Evolutionary conservation across 92 coral and sea anemone species (phyloP).

Genomic region (Isaurus tuberculatus): DNA sequence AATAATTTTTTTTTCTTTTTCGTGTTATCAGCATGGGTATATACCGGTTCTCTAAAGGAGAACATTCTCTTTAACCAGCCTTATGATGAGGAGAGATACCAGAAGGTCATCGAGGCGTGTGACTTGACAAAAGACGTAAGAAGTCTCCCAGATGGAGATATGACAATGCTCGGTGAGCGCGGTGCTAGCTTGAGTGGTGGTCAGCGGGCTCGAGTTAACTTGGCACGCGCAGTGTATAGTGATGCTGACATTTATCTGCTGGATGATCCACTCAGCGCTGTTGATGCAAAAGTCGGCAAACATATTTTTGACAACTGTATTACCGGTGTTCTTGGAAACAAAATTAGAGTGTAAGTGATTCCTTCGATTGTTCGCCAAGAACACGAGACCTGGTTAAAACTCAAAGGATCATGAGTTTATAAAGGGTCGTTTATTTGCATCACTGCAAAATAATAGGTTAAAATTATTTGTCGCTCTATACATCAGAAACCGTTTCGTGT

Average conservation of each 20-base stretch:
- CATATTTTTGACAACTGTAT: conserved; percentile 91
- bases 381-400: not conserved
- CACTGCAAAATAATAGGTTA: too few relatives aligned
- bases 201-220: conserved; percentile 90
- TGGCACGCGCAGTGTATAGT: conserved; percentile 93
- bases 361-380: not conserved
- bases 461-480: too few relatives aligned
- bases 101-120: conserved; percentile 81
- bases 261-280: conserved; percentile 91
- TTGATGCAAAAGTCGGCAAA: conserved; percentile 92
- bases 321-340: conserved; percentile 74
- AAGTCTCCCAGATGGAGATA: conserved; percentile 78
- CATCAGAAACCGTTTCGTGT: too few relatives aligned
- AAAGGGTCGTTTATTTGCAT: too few relatives aligned
- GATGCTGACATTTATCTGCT: conserved; percentile 86
- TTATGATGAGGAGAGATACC: conserved; percentile 76
- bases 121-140: conserved; percentile 78
- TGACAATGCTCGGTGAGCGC: conserved; percentile 83
- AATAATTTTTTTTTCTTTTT: not conserved
- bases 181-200: conserved; percentile 93
- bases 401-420: not conserved
- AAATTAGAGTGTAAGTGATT: conserved; percentile 66
- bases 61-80: conserved; percentile 84
- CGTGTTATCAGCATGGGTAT: conserved; percentile 79
- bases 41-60: conserved; percentile 79